These are phyloP conservation scores for Rhinoraja longicauda DNA, from an alignment of 2,797 vertebrate species.

Conservation along the genomic window DNA sequence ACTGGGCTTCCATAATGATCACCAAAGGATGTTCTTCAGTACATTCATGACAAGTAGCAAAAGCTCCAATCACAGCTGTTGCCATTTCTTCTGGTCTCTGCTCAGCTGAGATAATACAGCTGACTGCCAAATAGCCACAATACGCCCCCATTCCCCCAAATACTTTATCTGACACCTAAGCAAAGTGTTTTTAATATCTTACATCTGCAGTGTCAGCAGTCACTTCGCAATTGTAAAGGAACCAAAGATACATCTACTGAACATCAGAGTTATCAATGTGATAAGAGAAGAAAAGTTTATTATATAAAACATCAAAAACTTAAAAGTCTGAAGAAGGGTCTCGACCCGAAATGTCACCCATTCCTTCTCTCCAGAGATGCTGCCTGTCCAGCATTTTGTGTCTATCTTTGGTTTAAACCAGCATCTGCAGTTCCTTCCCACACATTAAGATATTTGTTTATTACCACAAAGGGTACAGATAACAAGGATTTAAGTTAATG, in stretches of 20 bases:
- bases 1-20: neutral
- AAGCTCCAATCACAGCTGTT: neutral
- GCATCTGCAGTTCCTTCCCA: too few species aligned
- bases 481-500: slow-evolving; percentile 10
- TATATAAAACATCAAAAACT: neutral
- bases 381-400: too few species aligned
- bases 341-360: too few species aligned
- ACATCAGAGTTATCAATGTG: neutral
- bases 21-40: neutral
- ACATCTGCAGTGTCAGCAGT: neutral
- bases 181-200: neutral
- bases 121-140: neutral
- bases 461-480: neutral
- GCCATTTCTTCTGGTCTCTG: neutral
- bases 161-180: neutral
- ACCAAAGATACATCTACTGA: neutral
- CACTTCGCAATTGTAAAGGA: neutral
- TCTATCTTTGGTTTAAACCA: too few species aligned
- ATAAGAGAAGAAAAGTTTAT: neutral
- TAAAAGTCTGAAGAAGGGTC: too few species aligned
- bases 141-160: neutral
- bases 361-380: too few species aligned
- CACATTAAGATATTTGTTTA: neutral
- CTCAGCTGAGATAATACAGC: neutral
- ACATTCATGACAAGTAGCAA: neutral